Evolutionary conservation across 2,113 vertebrate species (phyloP).

Genomic region (Felis chaus): DNA sequence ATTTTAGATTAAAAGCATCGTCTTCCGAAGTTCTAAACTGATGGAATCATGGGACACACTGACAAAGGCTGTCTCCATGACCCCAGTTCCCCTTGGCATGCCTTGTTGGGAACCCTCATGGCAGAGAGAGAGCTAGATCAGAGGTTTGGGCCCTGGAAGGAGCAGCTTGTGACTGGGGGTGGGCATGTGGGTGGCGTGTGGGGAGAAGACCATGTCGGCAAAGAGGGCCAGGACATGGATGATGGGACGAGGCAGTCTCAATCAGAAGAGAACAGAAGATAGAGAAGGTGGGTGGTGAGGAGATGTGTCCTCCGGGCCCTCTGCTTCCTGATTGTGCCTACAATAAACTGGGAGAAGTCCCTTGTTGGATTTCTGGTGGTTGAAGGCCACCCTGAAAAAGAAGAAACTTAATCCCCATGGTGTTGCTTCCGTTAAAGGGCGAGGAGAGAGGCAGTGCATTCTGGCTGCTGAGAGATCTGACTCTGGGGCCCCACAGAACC

Average conservation of each 20-base stretch:
- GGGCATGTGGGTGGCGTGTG: not conserved
- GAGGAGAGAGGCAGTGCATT: not conserved
- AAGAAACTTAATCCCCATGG: not conserved
- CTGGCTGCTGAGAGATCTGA: not conserved
- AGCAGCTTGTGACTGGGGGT: not conserved
- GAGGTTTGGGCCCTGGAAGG: not conserved
- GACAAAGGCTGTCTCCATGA: fast-evolving
- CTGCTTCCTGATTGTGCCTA: not conserved
- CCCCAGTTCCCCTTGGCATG: fast-evolving
- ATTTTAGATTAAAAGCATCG: not conserved
- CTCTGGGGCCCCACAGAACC: not conserved
- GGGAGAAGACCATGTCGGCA: not conserved
- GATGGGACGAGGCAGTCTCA: not conserved
- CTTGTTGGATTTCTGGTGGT: not conserved
- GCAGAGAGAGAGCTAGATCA: not conserved
- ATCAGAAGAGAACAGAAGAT: not conserved
- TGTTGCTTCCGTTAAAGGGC: not conserved
- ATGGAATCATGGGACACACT: fast-evolving
- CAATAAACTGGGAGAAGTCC: not conserved
- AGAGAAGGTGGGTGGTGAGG: not conserved
- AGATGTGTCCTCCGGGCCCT: fast-evolving
- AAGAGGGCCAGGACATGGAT: not conserved
- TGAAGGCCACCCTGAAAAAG: not conserved
- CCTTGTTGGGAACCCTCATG: not conserved
- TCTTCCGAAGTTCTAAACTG: slow-evolving; percentile 1